phyloP scores from a whole-genome alignment of 2,797 vertebrate species.

The Naso thynnoides region DNA sequence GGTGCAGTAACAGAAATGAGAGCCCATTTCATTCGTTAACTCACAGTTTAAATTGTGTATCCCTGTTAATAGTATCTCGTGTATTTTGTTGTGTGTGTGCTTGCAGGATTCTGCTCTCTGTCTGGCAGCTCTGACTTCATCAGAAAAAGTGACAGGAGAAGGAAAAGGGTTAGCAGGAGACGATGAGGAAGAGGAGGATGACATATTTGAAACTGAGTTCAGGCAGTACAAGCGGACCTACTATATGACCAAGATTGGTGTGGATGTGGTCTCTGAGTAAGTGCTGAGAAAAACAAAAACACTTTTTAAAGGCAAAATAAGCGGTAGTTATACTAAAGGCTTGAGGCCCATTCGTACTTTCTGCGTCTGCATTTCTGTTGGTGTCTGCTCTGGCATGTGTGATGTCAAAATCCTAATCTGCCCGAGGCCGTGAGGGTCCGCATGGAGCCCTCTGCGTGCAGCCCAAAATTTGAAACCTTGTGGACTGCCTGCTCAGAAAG shows the following conservation, averaged over 20 bases:
- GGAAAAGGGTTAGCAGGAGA: conserved; percentile 45
- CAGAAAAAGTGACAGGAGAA: conserved; percentile 30
- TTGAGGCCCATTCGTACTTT: too few relatives aligned
- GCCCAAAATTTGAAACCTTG: too few relatives aligned
- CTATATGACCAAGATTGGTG: conserved; percentile 98
- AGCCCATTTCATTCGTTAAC: not conserved
- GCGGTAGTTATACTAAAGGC: too few relatives aligned
- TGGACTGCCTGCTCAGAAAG: too few relatives aligned
- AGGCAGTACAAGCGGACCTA: conserved; percentile 98
- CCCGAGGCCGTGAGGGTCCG: too few relatives aligned
- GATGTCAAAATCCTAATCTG: too few relatives aligned
- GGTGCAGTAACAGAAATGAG: not conserved
- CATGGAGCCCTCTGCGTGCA: too few relatives aligned
- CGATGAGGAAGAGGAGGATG: conserved; percentile 94
- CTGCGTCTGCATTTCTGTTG: too few relatives aligned
- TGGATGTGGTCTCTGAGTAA: conserved; percentile 98
- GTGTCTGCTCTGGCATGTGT: too few relatives aligned
- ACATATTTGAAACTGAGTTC: conserved; percentile 97
- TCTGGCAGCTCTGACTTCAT: conserved; percentile 43
- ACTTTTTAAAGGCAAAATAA: too few relatives aligned
- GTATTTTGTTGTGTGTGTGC: not conserved
- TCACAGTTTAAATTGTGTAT: not conserved
- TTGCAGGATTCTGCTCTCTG: conserved; percentile 56
- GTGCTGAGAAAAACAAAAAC: conserved; percentile 38
- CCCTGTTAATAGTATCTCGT: not conserved